phyloP scores from a whole-genome alignment of 2,888 invertebrate genomes.

The Acanthosepion lycidas region DNA sequence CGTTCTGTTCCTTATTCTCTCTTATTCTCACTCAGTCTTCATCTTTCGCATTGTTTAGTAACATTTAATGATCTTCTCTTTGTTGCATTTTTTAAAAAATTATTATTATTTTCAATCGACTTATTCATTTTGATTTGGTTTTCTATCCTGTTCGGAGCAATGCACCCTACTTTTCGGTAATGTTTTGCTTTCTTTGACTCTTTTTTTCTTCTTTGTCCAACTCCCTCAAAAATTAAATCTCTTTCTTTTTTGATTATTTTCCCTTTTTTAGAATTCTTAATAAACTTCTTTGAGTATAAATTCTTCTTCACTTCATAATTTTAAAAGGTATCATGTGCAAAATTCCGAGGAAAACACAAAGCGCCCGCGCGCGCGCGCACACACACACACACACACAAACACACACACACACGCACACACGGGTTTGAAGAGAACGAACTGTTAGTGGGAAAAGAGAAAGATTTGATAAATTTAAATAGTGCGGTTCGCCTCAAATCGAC shows the following conservation, averaged over 20 bases:
- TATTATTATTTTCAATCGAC: background rate
- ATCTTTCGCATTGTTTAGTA: background rate
- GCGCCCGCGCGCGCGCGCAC: too few species aligned
- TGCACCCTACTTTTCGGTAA: background rate
- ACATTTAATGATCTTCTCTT: background rate
- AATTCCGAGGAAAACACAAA: too few species aligned
- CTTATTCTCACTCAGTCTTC: background rate
- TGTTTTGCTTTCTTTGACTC: background rate
- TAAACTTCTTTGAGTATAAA: background rate
- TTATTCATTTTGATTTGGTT: background rate
- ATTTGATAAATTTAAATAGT: too few species aligned
- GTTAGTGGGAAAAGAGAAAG: too few species aligned
- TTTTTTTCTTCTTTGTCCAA: too few species aligned
- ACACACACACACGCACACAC: too few species aligned
- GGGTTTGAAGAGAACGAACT: too few species aligned
- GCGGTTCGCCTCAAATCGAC: too few species aligned
- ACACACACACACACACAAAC: too few species aligned
- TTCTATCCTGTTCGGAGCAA: background rate
- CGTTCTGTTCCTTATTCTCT: background rate
- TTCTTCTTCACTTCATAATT: background rate
- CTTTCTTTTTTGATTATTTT: background rate
- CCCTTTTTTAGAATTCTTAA: background rate
- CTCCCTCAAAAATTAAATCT: background rate
- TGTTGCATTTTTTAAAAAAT: background rate
- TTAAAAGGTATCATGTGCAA: too few species aligned